Evolutionary conservation across 2,888 invertebrate genomes (phyloP).

Genomic region (Leucophora obtusa): DNA sequence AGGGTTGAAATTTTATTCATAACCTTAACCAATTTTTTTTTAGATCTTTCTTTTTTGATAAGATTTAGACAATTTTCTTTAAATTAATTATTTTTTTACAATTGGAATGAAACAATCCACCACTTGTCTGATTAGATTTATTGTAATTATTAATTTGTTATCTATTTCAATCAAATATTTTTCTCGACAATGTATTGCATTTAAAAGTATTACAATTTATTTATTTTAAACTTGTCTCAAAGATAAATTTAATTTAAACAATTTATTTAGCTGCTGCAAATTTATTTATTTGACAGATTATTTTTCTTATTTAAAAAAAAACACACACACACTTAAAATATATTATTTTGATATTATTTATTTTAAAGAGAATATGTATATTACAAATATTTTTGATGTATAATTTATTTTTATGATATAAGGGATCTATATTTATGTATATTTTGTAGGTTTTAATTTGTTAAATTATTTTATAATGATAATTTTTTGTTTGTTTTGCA

Average conservation of each 20-base stretch:
- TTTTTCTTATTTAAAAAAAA: background rate
- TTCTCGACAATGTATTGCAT: background rate
- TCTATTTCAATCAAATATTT: conserved; percentile 4
- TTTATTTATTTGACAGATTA: background rate
- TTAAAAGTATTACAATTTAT: background rate
- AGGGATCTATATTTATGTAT: background rate
- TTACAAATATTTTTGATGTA: no score
- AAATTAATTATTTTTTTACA: background rate
- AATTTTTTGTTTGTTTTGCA: background rate
- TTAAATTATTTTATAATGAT: background rate
- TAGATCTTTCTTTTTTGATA: background rate
- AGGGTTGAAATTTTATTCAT: conserved; percentile 15
- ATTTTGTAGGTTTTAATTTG: background rate
- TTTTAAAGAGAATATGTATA: background rate
- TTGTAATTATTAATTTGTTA: conserved; percentile 1
- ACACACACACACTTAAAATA: background rate
- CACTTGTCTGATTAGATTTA: conserved; percentile 3
- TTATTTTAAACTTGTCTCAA: background rate
- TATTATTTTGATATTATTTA: background rate
- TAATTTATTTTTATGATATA: background rate
- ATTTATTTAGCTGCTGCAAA: background rate
- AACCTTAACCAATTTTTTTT: background rate
- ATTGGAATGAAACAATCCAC: conserved; percentile 24
- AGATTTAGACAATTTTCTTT: background rate
- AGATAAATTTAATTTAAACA: background rate